Evolutionary conservation across 1,140 invertebrate genomes (phyloP).

Genomic region (Archegozetes longisetosus): DNA sequence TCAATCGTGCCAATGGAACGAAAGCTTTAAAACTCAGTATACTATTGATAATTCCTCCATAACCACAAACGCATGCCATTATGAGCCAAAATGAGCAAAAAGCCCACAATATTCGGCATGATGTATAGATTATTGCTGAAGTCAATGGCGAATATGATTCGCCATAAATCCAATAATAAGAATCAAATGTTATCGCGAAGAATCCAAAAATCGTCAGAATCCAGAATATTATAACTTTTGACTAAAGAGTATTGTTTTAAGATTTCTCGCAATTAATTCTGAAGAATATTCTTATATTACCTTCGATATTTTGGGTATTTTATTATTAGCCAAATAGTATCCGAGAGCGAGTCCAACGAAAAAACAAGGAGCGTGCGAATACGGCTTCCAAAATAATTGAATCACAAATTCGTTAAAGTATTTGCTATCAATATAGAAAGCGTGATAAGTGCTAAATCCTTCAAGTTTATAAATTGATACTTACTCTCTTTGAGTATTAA

Average conservation of each 20-base stretch:
- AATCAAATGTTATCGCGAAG: neutral
- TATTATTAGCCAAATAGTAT: neutral
- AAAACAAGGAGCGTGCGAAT: conserved; percentile 4
- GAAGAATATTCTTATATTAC: neutral
- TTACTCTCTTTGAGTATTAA: conserved; percentile 4
- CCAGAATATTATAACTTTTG: neutral
- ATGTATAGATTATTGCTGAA: neutral
- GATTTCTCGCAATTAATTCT: neutral
- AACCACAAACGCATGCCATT: conserved; percentile 19
- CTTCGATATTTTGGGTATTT: neutral
- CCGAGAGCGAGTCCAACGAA: conserved; percentile 1
- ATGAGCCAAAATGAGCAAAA: conserved; percentile 22
- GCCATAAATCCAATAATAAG: neutral
- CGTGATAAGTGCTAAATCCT: neutral
- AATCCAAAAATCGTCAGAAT: neutral
- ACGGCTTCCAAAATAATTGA: conserved; percentile 2
- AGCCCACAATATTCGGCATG: conserved; percentile 20
- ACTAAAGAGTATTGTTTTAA: neutral
- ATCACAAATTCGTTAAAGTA: neutral
- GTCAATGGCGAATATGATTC: neutral
- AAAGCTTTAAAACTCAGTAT: conserved; percentile 24
- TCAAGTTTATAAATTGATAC: neutral
- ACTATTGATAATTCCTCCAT: conserved; percentile 14
- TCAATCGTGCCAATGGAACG: conserved; percentile 29
- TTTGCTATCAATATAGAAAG: neutral